Base-by-base conservation (phyloP, 1,140 invertebrate genomes). In the Drosophila punjabiensis region DNA sequence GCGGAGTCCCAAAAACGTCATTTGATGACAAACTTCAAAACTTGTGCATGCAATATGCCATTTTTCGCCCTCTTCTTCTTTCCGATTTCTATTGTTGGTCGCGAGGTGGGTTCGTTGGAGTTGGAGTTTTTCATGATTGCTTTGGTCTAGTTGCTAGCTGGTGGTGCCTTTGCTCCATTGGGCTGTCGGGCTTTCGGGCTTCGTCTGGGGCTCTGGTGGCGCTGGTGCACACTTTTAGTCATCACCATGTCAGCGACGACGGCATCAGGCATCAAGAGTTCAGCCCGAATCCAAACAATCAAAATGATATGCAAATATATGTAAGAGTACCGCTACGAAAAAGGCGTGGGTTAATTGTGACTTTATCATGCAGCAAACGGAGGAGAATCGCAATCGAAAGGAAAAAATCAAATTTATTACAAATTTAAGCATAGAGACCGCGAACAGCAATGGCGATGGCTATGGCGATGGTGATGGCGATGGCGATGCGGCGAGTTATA, bases 301-400 rank as follows among this genome's bases (percentile, higher is more conserved):
- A 91, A 89, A 91, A 89, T 88, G 65, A 91, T 92, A 92, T 92
- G 89, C 89, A 92, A 92, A 92, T 92, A 74, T 89, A 92, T 89
- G 89, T 92, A 86, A 92, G 89, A 86, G 80, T 92, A 92, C 89
- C 89, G 89, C 89, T 92, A 92, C 79, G 86, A 92, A 92, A 78
- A 92, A 92, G 89, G 89, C 89, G 89, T 92, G 85, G 89, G 89
- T 89, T 92, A 92, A 92, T 92, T 92, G 89, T 86, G 82, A 92
- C 81, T 92, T 92, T 92, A 92, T 92, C 82, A 90, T 81, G 82
- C 30, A 76, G 66, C 71, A 79, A 84, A 79, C 80, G 63, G 77
- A 45, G 41, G 24, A 70, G 32, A 73, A 74, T 91, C 83, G 77
- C 87, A 90, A 90, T 90, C 87, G 86, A 90, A 90, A 90, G 87